phyloP scores from a whole-genome alignment of 2,888 invertebrate species.

The Nomada fabriciana region DNA sequence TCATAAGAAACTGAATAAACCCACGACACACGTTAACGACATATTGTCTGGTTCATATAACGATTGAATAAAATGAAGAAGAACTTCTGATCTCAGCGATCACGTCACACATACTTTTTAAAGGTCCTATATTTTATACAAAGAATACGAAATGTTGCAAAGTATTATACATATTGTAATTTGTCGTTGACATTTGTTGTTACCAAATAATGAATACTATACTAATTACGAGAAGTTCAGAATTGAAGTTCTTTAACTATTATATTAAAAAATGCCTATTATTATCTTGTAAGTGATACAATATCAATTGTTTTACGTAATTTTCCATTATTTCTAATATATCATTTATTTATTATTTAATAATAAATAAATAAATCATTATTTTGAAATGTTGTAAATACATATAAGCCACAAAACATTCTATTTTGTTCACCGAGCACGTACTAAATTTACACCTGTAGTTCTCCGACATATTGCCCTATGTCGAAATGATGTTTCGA shows the following conservation, averaged over 20 bases:
- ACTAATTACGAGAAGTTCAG: not conserved
- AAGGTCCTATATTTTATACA: too few relatives aligned
- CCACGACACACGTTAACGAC: slow-evolving; percentile 56
- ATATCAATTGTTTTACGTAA: not conserved
- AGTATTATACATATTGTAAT: too few relatives aligned
- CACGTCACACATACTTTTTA: too few relatives aligned
- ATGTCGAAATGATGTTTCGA: not conserved
- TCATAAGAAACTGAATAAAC: slow-evolving; percentile 72
- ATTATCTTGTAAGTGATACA: too few relatives aligned
- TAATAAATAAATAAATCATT: not conserved
- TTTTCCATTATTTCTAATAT: not conserved
- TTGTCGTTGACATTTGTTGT: too few relatives aligned
- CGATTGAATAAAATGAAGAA: slow-evolving; percentile 4
- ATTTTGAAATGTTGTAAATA: too few relatives aligned
- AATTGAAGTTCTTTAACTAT: not conserved
- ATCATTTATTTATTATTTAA: not conserved
- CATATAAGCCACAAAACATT: too few relatives aligned
- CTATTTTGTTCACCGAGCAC: not conserved
- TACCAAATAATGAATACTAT: not conserved
- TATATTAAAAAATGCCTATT: too few relatives aligned
- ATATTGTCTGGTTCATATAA: slow-evolving; percentile 17
- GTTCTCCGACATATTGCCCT: not conserved
- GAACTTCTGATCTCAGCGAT: not conserved
- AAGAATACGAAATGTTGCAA: too few relatives aligned
- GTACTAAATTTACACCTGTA: slow-evolving; percentile 4